A percentile compares a stretch with the other conserved stretches of the same genome.
These are phyloP conservation scores for Jaculus jaculus DNA, from an alignment of 2,113 vertebrate species.

Conservation along the genomic window DNA sequence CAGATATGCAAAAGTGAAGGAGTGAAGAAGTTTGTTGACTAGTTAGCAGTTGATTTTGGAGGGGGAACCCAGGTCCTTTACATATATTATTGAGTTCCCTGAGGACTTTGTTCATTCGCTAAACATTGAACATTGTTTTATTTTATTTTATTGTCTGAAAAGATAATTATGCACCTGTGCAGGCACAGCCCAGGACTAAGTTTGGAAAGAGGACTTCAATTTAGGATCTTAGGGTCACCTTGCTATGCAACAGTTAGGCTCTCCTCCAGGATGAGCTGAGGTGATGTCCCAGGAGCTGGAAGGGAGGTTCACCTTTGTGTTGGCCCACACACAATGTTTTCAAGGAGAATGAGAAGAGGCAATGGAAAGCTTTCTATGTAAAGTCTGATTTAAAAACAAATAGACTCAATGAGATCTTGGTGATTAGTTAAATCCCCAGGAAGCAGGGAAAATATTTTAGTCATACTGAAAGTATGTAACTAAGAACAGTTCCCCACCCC, in stretches of 20 bases:
- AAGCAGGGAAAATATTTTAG: constrained; percentile 67
- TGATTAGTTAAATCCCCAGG: constrained; percentile 73
- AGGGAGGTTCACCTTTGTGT: background rate
- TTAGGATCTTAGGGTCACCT: background rate
- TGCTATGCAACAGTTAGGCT: fast-evolving
- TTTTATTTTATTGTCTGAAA: background rate
- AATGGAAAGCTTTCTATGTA: constrained; percentile 58
- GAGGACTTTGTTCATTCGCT: background rate
- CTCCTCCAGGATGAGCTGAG: background rate
- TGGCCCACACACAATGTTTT: constrained; percentile 49
- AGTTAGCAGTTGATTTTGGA: background rate
- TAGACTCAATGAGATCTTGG: constrained; percentile 68
- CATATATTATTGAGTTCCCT: background rate
- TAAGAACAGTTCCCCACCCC: background rate
- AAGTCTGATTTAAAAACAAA: constrained; percentile 74
- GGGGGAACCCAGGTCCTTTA: background rate
- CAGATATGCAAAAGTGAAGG: background rate
- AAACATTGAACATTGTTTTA: background rate
- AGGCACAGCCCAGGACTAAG: background rate
- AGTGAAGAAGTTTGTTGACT: background rate
- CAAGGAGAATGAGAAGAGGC: constrained; percentile 49
- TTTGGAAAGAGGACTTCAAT: background rate
- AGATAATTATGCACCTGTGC: background rate
- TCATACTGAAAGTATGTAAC: constrained; percentile 73
- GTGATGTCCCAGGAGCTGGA: fast-evolving